Percentiles rank a stretch among this genome's conserved stretches.
Evolutionary conservation across 2,888 invertebrate species (phyloP).

Genomic region (Eurytoma californica): DNA sequence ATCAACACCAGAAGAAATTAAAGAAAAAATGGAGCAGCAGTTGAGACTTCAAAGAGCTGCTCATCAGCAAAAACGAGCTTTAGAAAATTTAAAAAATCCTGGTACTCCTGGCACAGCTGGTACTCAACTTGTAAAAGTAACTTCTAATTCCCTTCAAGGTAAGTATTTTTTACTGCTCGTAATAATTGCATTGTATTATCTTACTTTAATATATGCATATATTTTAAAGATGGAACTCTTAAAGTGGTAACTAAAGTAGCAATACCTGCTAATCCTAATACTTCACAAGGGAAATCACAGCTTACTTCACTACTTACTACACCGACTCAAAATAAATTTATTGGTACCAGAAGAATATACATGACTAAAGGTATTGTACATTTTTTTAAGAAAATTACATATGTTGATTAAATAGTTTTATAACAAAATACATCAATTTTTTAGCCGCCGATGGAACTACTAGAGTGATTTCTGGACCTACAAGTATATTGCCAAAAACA

Average conservation of each 20-base stretch:
- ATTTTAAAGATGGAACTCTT: conserved; percentile 78
- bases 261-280: conserved; percentile 77
- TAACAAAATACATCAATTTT: conserved; percentile 15
- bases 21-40: conserved; percentile 94
- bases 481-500: conserved; percentile 78
- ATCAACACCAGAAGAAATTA: conserved; percentile 84
- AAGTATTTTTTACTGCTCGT: conserved; percentile 54
- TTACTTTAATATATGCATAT: conserved; percentile 16
- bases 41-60: conserved; percentile 91
- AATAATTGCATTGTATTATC: neutral
- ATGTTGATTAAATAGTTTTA: neutral
- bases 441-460: conserved; percentile 80
- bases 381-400: neutral
- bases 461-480: conserved; percentile 79
- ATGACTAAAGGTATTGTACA: conserved; percentile 81
- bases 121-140: conserved; percentile 77
- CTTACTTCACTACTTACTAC: conserved; percentile 82
- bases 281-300: conserved; percentile 79
- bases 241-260: conserved; percentile 82
- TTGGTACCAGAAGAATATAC: conserved; percentile 82
- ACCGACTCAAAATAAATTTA: conserved; percentile 80
- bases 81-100: conserved; percentile 77
- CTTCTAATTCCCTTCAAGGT: conserved; percentile 79
- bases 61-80: conserved; percentile 89
- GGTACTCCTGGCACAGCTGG: conserved; percentile 69